Evolutionary conservation across 2,797 vertebrate species (phyloP).

Genomic region (Sebastes taczanowskii): DNA sequence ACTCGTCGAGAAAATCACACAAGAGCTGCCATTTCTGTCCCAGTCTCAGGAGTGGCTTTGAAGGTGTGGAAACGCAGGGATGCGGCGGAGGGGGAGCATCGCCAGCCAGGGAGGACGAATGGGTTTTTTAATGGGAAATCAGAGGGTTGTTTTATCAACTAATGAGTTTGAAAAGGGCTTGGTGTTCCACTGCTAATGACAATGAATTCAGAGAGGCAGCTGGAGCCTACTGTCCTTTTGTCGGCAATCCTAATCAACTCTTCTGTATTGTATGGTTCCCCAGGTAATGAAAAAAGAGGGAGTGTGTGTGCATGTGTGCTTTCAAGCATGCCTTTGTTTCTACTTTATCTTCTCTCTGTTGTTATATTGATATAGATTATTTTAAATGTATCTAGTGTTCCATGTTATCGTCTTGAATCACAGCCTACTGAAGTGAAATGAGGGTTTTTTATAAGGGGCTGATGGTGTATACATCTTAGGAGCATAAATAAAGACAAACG

Average conservation of each 20-base stretch:
- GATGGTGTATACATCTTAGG: background rate
- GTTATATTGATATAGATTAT: slow-evolving; percentile 19
- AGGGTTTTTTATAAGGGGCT: background rate
- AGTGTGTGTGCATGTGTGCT: slow-evolving; percentile 10
- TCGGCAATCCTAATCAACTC: slow-evolving; percentile 72
- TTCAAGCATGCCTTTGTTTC: slow-evolving; percentile 19
- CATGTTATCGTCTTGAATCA: slow-evolving; percentile 5
- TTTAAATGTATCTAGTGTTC: background rate
- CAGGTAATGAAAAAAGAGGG: slow-evolving; percentile 55
- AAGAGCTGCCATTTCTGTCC: slow-evolving; percentile 47
- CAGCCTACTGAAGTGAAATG: background rate
- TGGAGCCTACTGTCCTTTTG: slow-evolving; percentile 65
- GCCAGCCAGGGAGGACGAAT: slow-evolving; percentile 63
- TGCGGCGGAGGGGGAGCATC: slow-evolving; percentile 21
- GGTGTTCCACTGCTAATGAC: slow-evolving; percentile 76
- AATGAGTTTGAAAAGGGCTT: slow-evolving; percentile 81
- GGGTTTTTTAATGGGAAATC: slow-evolving; percentile 79
- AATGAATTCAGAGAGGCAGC: slow-evolving; percentile 75
- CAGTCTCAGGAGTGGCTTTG: slow-evolving; percentile 30
- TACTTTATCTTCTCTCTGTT: slow-evolving; percentile 4
- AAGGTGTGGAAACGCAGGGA: slow-evolving; percentile 51
- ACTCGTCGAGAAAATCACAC: slow-evolving; percentile 35
- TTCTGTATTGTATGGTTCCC: slow-evolving; percentile 56
- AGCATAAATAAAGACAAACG: slow-evolving; percentile 12
- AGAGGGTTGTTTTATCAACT: slow-evolving; percentile 82